phyloP scores from a whole-genome alignment of 1,140 invertebrate genomes.

The Drosophila punjabiensis region DNA sequence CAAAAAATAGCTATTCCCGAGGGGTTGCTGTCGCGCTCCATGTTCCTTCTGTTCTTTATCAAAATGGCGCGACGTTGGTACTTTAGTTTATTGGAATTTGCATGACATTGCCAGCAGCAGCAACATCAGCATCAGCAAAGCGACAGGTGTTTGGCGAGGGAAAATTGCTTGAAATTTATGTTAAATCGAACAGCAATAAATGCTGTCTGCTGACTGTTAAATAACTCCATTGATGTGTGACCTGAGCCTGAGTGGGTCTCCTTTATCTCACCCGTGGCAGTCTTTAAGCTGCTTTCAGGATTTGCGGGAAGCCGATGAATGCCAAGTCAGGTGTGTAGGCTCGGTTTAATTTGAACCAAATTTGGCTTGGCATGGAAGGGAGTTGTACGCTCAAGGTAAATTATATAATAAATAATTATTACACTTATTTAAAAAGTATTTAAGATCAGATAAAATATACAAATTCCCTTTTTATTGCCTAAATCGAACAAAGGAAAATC shows the following conservation, averaged over 20 bases:
- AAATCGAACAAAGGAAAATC: not conserved
- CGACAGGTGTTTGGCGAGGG: conserved; percentile 52
- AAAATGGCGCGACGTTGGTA: conserved; percentile 77
- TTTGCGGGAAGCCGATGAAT: conserved; percentile 24
- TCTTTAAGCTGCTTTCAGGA: conserved; percentile 69
- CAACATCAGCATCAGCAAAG: conserved; percentile 16
- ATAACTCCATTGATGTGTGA: conserved; percentile 52
- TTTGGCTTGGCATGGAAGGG: not conserved
- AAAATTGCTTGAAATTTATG: conserved; percentile 62
- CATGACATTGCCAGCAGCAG: conserved; percentile 38
- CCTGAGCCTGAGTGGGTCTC: conserved; percentile 5
- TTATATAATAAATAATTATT: not conserved
- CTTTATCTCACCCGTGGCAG: conserved; percentile 61
- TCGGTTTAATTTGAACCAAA: not conserved
- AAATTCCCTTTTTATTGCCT: not conserved
- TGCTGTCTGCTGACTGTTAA: conserved; percentile 66
- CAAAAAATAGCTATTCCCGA: conserved; percentile 34
- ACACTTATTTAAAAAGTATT: not conserved
- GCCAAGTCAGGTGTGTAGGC: conserved; percentile 60
- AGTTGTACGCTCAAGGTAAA: not conserved
- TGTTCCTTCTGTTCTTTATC: conserved; percentile 61
- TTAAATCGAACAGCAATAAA: conserved; percentile 73
- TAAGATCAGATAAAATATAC: fast-evolving
- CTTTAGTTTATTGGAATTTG: conserved; percentile 84
- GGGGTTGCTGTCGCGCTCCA: conserved; percentile 29